Conservation (phyloP, 2,888 invertebrate species). For the Synergus umbraculus region DNA sequence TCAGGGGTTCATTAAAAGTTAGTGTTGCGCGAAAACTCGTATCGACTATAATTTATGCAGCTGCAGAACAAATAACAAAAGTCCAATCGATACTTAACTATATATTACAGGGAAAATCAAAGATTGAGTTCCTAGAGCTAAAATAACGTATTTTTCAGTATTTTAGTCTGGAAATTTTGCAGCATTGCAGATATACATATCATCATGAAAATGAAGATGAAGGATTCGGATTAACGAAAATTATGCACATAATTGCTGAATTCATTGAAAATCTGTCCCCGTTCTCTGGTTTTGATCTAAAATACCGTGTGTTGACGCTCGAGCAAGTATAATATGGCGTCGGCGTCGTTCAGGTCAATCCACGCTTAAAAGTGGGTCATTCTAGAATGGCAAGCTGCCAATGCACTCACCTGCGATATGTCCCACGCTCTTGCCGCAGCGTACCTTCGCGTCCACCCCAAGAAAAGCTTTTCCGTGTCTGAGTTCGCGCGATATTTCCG, state of each 20-base stretch:
- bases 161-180: too few relatives aligned
- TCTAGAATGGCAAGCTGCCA: slow-evolving; percentile 66
- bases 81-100: background rate
- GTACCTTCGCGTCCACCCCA: background rate
- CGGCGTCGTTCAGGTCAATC: slow-evolving; percentile 16
- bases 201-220: background rate
- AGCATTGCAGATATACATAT: background rate
- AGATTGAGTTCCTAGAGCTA: background rate
- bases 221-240: background rate
- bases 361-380: slow-evolving; percentile 38
- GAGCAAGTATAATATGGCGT: slow-evolving; percentile 21
- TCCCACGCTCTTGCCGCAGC: slow-evolving; percentile 55
- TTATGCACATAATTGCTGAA: background rate
- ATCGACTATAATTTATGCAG: background rate
- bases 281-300: background rate
- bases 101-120: background rate
- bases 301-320: background rate
- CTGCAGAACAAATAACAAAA: background rate
- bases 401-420: slow-evolving; percentile 66
- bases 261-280: slow-evolving; percentile 1
- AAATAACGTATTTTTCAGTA: background rate
- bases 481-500: background rate
- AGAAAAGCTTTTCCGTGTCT: slow-evolving; percentile 13
- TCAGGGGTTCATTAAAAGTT: slow-evolving; percentile 2
- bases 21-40: slow-evolving; percentile 7